Conservation (phyloP, 2,797 vertebrate species). For the Thripadectes ignobilis region DNA sequence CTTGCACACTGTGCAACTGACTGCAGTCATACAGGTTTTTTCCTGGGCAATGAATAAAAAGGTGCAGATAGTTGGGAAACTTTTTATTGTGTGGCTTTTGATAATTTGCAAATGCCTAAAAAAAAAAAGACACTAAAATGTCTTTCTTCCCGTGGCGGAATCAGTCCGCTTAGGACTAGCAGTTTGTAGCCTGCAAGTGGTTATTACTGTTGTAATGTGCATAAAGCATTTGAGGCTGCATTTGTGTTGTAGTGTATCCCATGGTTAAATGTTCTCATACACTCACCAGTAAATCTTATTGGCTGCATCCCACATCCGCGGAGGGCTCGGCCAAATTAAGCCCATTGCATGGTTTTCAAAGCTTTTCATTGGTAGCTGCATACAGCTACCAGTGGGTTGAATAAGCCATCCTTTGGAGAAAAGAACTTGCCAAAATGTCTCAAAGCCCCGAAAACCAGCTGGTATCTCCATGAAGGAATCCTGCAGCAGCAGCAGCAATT, state of each 20-base stretch:
- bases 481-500: neutral
- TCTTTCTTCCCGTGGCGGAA: neutral
- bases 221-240: neutral
- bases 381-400: too few species aligned
- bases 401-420: neutral
- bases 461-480: too few species aligned
- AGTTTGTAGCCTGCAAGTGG: neutral
- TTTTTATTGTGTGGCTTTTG: neutral
- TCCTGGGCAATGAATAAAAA: neutral
- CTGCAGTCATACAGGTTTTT: neutral
- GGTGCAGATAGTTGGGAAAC: neutral
- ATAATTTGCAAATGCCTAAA: neutral
- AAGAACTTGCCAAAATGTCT: neutral
- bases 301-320: neutral
- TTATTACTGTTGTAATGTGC: too few species aligned
- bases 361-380: neutral
- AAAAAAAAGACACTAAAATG: neutral
- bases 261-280: neutral
- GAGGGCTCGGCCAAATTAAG: neutral
- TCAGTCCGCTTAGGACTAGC: neutral
- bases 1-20: neutral
- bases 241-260: accelerated
- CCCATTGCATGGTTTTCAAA: neutral
- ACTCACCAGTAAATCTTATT: accelerated
- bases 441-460: neutral